Percentiles rank a stretch among this genome's conserved stretches.
Evolutionary conservation across 2,797 vertebrate genomes (phyloP).

Genomic region (Apogon hyalosoma): DNA sequence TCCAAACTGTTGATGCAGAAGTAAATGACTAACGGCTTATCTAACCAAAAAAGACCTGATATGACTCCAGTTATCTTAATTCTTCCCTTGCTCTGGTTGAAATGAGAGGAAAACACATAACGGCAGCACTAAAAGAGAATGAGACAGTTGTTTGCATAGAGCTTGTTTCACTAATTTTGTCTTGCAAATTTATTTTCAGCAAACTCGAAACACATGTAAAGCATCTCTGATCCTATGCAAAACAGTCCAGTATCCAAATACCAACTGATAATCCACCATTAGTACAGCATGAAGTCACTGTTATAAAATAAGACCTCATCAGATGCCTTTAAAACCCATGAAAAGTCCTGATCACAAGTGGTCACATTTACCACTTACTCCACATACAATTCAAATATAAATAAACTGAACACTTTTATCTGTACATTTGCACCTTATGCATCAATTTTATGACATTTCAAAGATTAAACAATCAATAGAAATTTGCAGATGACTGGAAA

Average conservation of each 20-base stretch:
- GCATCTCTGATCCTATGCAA: constrained; percentile 20
- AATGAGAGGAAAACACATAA: neutral
- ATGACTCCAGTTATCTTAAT: neutral
- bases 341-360: no score
- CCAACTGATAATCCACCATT: neutral
- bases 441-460: no score
- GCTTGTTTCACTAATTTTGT: constrained; percentile 33
- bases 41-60: neutral
- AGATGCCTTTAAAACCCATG: no score
- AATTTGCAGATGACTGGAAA: no score
- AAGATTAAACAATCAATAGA: no score
- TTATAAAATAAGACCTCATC: no score
- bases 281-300: neutral
- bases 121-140: neutral
- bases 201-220: neutral
- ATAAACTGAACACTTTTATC: no score
- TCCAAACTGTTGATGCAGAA: neutral
- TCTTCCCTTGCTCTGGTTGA: constrained; percentile 7
- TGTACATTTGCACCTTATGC: no score
- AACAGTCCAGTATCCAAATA: neutral
- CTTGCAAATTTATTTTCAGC: constrained; percentile 56
- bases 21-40: neutral
- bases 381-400: no score
- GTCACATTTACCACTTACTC: no score
- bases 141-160: constrained; percentile 38